These are phyloP conservation scores for Neodiprion virginianus DNA, from an alignment of 1,140 invertebrate genomes.

Conservation along the genomic window DNA sequence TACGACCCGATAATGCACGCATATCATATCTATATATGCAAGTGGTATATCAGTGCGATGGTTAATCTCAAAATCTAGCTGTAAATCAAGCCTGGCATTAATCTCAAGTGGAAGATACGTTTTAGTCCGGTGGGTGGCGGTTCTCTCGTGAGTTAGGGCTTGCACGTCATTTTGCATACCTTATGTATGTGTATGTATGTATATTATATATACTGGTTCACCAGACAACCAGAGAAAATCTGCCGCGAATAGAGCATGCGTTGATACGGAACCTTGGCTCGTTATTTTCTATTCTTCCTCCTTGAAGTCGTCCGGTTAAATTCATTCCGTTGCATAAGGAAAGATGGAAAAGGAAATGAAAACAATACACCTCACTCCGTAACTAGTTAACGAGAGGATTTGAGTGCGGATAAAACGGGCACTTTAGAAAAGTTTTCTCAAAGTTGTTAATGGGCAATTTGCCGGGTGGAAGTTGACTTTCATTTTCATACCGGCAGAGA, in stretches of 20 bases:
- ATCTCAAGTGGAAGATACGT: neutral
- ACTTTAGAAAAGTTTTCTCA: neutral
- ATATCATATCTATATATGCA: neutral
- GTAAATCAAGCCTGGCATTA: neutral
- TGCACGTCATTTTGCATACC: neutral
- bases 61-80: neutral
- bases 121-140: neutral
- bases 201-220: too few relatives aligned
- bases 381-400: neutral
- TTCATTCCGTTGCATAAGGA: neutral
- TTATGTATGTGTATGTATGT: neutral
- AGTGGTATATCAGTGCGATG: neutral
- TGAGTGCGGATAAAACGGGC: neutral
- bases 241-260: neutral
- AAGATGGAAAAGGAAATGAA: neutral
- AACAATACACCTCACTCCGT: neutral
- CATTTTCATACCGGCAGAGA: neutral
- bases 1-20: neutral
- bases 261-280: neutral
- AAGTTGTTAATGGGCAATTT: neutral
- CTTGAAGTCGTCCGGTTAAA: neutral
- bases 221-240: neutral
- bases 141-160: neutral
- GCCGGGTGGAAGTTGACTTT: neutral
- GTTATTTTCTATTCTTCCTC: too few relatives aligned